Conservation (phyloP, 1,140 invertebrate genomes). For the Atta cephalotes region DNA sequence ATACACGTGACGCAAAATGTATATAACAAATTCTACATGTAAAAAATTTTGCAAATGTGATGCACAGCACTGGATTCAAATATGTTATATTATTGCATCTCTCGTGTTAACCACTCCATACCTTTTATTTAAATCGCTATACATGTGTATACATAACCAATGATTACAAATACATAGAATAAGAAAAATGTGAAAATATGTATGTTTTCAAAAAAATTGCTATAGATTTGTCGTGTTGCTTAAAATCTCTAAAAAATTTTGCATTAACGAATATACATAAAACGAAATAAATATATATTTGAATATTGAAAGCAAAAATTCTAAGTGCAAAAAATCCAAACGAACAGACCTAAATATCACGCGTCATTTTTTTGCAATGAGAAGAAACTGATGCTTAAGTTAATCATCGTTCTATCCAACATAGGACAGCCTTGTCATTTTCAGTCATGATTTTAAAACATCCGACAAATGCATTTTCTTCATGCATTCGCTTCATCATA, state of each 20-base stretch:
- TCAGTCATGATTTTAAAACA: constrained; percentile 29
- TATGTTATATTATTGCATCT: constrained; percentile 4
- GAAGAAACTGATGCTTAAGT: not conserved
- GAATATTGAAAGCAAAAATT: too few species aligned
- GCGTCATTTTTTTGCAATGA: constrained; percentile 14
- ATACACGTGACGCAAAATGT: not conserved
- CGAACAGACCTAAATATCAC: constrained; percentile 9
- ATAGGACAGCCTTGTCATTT: constrained; percentile 30
- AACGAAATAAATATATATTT: too few species aligned
- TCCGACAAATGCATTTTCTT: constrained; percentile 16
- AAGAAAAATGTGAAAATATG: constrained; percentile 71
- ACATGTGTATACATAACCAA: constrained; percentile 59
- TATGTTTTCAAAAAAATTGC: not conserved
- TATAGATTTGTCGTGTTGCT: too few species aligned
- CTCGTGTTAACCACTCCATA: constrained; percentile 2
- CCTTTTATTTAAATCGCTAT: constrained; percentile 41
- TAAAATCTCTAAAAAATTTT: too few species aligned
- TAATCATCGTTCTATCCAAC: not conserved
- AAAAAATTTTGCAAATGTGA: not conserved
- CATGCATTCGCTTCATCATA: not conserved
- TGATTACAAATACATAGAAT: constrained; percentile 71
- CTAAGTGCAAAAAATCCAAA: too few species aligned
- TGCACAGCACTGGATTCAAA: not conserved
- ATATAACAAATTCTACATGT: not conserved
- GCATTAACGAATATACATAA: too few species aligned